Base-by-base conservation (phyloP, 2,888 invertebrate genomes). In the Junonia oenone region DNA sequence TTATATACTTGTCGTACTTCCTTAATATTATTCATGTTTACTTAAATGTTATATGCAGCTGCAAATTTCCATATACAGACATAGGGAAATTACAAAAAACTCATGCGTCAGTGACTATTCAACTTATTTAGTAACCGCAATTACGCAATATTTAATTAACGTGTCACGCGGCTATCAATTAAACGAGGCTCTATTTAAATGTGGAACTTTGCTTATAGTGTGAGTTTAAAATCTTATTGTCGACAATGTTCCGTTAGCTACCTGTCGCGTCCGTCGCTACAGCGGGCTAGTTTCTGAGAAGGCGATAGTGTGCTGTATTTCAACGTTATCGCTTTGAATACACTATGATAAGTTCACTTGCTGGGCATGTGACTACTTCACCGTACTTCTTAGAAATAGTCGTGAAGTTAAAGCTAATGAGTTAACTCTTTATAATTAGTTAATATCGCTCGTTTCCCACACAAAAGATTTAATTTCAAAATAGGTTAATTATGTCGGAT, bases 281-380 rank as follows among this genome's bases (percentile, higher is more conserved):
- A 64, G 71, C 68, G 78, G 72, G 67, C 67, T 75, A 73, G 75
- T 71, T 89, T 90, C 88, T 83, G 64, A 75, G 90, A 88, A 89
- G 81, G 76, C 81, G 81, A 83, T 81, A 83, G 81, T 79, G 79
- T 74, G 81, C 78, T 76, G 83, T 83, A 79, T 84, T 84, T 81
- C 81, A 65, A 87, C 79, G 85, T 86, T 89, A 87, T 90, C 89
- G 84, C 78, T 78, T 75, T 76, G 82, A 85, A 80, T 75, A 78
- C 74, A 78, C 75, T 72, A 69, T 78, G 84, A 86, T 87, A 86
- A 85, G 73, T 82, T 74, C 75, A 81, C 78, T 83, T 78, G 77
- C 76, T 78, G 76, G 75, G 72, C 77, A 78, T 78, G 76, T 73
- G 73, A 81, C 76, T 78, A 71, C 69, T 73, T 66, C 68, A 65